phyloP scores from a whole-genome alignment of 2,113 vertebrate genomes.

The Athene cunicularia region DNA sequence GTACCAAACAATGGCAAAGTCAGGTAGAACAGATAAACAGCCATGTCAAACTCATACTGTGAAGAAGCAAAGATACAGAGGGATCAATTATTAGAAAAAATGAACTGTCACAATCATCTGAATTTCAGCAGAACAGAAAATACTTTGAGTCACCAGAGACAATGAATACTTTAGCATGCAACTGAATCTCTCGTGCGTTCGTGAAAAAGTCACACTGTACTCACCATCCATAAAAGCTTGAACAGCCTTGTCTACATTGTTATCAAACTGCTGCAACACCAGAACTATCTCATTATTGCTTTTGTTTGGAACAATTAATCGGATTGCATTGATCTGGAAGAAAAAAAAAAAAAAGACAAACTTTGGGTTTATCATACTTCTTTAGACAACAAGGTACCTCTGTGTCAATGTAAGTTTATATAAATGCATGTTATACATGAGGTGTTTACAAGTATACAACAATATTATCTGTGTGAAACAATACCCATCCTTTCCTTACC shows the following conservation, averaged over 20 bases:
- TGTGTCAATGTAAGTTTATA: neutral
- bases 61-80: neutral
- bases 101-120: neutral
- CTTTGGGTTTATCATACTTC: neutral
- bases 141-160: neutral
- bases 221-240: conserved; percentile 84
- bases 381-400: neutral
- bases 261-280: conserved; percentile 83
- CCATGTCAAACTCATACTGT: neutral
- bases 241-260: conserved; percentile 82
- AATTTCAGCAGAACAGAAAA: neutral
- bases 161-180: neutral
- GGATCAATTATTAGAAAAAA: neutral
- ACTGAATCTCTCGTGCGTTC: neutral
- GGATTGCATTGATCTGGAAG: conserved; percentile 79
- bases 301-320: conserved; percentile 80
- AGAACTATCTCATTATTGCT: conserved; percentile 84
- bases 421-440: neutral
- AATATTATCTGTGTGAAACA: neutral
- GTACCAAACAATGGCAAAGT: neutral
- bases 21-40: neutral
- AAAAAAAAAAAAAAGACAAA: neutral
- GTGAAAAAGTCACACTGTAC: conserved; percentile 10
- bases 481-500: neutral
- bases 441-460: neutral